Evolutionary conservation across 2,797 vertebrate species (phyloP).

Genomic region (Arrhamphus sclerolepis): DNA sequence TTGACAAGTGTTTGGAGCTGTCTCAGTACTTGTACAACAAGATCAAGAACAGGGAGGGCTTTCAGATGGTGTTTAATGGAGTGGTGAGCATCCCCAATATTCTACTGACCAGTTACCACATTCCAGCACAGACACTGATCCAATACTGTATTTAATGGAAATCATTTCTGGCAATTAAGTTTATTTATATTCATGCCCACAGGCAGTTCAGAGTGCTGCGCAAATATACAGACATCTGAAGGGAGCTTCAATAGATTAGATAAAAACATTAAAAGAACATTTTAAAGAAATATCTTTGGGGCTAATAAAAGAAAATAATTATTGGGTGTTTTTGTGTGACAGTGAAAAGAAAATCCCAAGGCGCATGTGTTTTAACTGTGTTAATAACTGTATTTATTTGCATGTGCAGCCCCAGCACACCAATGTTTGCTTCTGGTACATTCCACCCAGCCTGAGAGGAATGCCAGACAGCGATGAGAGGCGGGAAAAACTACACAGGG

Average conservation of each 20-base stretch:
- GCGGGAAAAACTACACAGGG: conserved; percentile 91
- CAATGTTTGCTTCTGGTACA: conserved; percentile 98
- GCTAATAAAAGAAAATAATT: neutral
- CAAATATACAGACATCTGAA: no score
- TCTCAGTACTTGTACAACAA: conserved; percentile 96
- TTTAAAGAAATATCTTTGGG: neutral
- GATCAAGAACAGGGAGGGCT: conserved; percentile 96
- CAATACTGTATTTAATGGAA: no score
- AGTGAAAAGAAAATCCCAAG: neutral
- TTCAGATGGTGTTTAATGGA: conserved; percentile 96
- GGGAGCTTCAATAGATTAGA: neutral
- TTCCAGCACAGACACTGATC: no score
- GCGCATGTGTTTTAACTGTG: neutral
- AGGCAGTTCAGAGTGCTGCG: no score
- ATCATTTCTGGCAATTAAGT: no score
- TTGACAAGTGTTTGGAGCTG: conserved; percentile 96
- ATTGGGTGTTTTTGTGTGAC: neutral
- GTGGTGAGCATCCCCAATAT: conserved; percentile 81
- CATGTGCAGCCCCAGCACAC: conserved; percentile 93
- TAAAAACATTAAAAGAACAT: neutral
- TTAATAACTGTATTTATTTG: conserved; percentile 2
- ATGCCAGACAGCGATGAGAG: conserved; percentile 88
- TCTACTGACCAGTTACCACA: neutral
- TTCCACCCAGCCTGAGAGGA: conserved; percentile 92
- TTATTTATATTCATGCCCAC: no score